Base-by-base conservation (phyloP, 2,888 invertebrate genomes). In the Linyphia triangularis region DNA sequence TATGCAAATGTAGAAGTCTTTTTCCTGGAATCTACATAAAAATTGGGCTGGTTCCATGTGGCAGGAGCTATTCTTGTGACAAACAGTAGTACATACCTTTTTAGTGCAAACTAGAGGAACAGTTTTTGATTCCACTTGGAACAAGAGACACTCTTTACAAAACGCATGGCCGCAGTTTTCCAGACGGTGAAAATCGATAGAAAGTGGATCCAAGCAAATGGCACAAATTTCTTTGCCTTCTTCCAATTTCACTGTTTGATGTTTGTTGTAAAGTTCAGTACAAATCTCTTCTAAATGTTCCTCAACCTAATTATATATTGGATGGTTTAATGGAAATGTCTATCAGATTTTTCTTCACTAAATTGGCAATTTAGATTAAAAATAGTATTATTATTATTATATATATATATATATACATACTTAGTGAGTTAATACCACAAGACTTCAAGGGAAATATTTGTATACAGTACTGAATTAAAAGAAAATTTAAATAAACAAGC, bases 131-230 rank as follows among this genome's bases (percentile, higher is more conserved):
- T 88, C 61, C 7, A 88, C 7, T 37, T 88, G 88, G n/a, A 88
- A 65, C n/a, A 78, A 33, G 33, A 88, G 83, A 33, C 89, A 89
- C 7, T 51, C 19, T 43, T 78, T 73, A 28, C 89, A 89, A 65
- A 85, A 72, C 19, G 81, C 79, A 85, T 89, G 89, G 4, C 89
- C 89, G 73, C 89, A 89, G 61, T 75, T 78, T 75, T 89, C 89
- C 4, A 89, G 65, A 24, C 89, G 51, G 7, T 75, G 24, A 43
- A 61, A 79, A 72, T 79, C 79, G 70, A 33, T 83, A 2, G 40
- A 33, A 3, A 82, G 26, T 16, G 67, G 33, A 63, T 85, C 89
- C 6, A 89, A 72, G 57, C 89, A 89, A 28, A 89, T 85, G 7
- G 78, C 72, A 43, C 89, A 89, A 7, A 22, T 16, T 30, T 85